Conservation (phyloP, 2,113 vertebrate genomes). For the Tachysurus fulvidraco region DNA sequence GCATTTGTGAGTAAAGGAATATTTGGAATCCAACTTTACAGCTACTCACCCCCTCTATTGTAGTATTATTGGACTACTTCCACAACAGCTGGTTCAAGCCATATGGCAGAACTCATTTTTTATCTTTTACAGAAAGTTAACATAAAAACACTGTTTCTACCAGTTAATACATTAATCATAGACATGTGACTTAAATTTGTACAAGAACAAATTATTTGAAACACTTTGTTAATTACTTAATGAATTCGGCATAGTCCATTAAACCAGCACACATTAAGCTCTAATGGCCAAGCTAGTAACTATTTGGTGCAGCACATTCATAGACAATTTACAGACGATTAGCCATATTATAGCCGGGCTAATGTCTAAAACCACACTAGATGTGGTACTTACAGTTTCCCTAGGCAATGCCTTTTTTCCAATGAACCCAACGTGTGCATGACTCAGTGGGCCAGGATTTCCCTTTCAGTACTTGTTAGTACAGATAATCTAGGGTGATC, state of each 20-base stretch:
- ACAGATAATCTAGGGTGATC: neutral
- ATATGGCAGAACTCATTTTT: slow-evolving; percentile 11
- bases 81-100: slow-evolving; percentile 14
- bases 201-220: slow-evolving; percentile 11
- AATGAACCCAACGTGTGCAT: neutral
- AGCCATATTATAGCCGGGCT: slow-evolving; percentile 5
- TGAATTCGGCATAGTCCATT: slow-evolving; percentile 12
- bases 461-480: neutral
- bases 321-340: neutral
- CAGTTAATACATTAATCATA: slow-evolving; percentile 21
- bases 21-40: slow-evolving; percentile 21
- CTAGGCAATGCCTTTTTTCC: neutral
- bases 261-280: neutral
- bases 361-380: neutral
- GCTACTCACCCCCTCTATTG: neutral
- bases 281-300: slow-evolving; percentile 6
- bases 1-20: neutral
- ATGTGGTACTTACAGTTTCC: neutral
- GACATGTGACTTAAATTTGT: neutral
- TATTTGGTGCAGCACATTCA: neutral
- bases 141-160: neutral
- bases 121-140: neutral
- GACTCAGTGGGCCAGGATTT: neutral
- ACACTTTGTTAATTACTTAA: slow-evolving; percentile 14
- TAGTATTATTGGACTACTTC: slow-evolving; percentile 6